Base-by-base conservation (phyloP, 2,888 invertebrate species). In the Ophraella communa region DNA sequence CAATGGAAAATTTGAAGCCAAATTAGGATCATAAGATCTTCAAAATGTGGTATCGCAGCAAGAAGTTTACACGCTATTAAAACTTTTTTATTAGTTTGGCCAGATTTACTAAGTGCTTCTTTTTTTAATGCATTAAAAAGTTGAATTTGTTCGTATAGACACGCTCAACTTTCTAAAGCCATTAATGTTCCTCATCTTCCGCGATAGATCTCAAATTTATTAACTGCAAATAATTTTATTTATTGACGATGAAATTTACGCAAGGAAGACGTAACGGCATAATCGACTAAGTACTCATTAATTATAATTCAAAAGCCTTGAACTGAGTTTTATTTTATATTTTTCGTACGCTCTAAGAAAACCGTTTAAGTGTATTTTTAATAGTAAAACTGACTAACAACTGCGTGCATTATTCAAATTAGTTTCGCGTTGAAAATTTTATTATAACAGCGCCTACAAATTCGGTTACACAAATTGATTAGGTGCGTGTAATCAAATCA, bases 281-380 rank as follows among this genome's bases (percentile, higher is more conserved):
- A 61, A 47, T 55, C 35, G 21, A 54, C 54, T 45, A n/a, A n/a
- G n/a, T n/a, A 45, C 49, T 54, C 61, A 55, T 61, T 61, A 47
- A 54, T 61, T 61, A 54, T n/a, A n/a, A n/a, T 30, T 30, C 30
- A 30, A 10, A 11, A 10, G 10, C 7, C 27, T 27, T 27, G 27
- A 27, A 27, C 27, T 10, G 8, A 27, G 27, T 11, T 30, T 30
- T 30, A 30, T 30, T 30, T 30, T 1, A 30, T 10, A n/a, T n/a
- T n/a, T n/a, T 54, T 47, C 21, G 10, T 20, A 23, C 45, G 8
- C n/a, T 17, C 42, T 42, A 39, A 14, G 39, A 39, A 10, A 14
- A 8, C 30, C 10, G 10, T 30, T 30, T 30, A 10, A 30, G 30
- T 30, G 11, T 3, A 27, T 27, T n/a, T n/a, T 27, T 27, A 27